A percentile compares a stretch with the other conserved stretches of the same genome.
Evolutionary conservation across 2,888 invertebrate genomes (phyloP).

Genomic region (Metacarcinus magister): DNA sequence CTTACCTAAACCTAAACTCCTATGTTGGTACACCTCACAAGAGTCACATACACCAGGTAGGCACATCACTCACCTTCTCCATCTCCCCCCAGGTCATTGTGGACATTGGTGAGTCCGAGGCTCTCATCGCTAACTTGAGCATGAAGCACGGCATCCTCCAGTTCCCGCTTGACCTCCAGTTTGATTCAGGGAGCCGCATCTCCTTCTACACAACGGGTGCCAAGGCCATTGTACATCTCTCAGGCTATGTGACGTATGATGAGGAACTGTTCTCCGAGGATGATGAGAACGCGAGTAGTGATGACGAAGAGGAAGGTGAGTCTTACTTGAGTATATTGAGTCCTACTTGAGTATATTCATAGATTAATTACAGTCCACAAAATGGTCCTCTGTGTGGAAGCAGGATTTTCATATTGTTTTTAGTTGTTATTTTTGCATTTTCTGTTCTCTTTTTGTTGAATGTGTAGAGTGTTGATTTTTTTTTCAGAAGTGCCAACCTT

Average conservation of each 20-base stretch:
- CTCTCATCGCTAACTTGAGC: slow-evolving; percentile 67
- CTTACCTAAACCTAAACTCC: no score
- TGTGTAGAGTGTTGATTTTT: neutral
- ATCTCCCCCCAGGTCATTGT: slow-evolving; percentile 64
- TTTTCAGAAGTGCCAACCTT: slow-evolving; percentile 23
- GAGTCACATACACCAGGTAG: neutral
- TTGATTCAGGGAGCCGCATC: slow-evolving; percentile 57
- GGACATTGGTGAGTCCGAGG: slow-evolving; percentile 59
- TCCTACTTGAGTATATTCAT: neutral
- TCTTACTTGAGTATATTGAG: neutral
- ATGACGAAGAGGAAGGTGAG: slow-evolving; percentile 38
- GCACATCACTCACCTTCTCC: neutral
- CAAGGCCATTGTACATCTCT: slow-evolving; percentile 53
- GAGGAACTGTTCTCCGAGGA: slow-evolving; percentile 1
- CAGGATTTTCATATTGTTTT: neutral
- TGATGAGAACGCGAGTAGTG: neutral
- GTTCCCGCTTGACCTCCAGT: slow-evolving; percentile 68
- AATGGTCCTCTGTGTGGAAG: no score
- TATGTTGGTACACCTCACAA: neutral
- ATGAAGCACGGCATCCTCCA: slow-evolving; percentile 67
- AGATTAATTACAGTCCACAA: no score
- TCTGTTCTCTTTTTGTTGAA: neutral
- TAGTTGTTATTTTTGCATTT: neutral
- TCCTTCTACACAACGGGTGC: slow-evolving; percentile 72
- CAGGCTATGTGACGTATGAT: slow-evolving; percentile 64